These are phyloP conservation scores for Vanessa cardui DNA, from an alignment of 2,888 invertebrate genomes.

Conservation along the genomic window DNA sequence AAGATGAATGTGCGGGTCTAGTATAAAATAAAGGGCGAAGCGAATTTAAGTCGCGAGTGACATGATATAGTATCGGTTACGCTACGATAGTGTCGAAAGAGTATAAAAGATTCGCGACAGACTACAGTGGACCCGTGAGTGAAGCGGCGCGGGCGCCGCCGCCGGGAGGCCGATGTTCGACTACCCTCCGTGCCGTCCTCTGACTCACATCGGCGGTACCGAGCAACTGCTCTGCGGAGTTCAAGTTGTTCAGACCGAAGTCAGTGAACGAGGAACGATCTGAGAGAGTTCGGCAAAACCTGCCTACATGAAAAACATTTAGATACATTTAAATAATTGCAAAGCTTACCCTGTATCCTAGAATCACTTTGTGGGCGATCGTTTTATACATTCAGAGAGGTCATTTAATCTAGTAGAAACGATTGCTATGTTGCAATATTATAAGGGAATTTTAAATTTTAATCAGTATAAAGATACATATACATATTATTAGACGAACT, in stretches of 20 bases:
- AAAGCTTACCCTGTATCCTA: constrained; percentile 98
- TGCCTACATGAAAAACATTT: constrained; percentile 82
- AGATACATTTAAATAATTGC: constrained; percentile 92
- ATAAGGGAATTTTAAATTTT: constrained; percentile 69
- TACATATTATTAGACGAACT: constrained; percentile 57
- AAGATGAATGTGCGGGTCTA: constrained; percentile 41
- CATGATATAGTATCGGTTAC: constrained; percentile 61
- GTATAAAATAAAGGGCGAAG: constrained; percentile 57
- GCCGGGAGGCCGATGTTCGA: constrained; percentile 54
- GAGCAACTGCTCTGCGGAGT: constrained; percentile 16
- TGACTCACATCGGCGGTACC: constrained; percentile 23
- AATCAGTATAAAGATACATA: constrained; percentile 71
- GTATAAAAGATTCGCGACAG: constrained; percentile 79
- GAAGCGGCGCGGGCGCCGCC: constrained; percentile 59
- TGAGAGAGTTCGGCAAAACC: constrained; percentile 65
- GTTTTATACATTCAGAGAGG: constrained; percentile 80
- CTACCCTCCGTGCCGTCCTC: constrained; percentile 35
- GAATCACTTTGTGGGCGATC: constrained; percentile 88
- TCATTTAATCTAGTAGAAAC: constrained; percentile 74
- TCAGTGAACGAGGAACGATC: constrained; percentile 50
- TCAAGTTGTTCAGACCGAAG: constrained; percentile 40
- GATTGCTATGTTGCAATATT: constrained; percentile 74
- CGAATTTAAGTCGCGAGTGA: constrained; percentile 54
- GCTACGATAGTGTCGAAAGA: constrained; percentile 70
- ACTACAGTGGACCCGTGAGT: constrained; percentile 76